A percentile compares a stretch with the other conserved stretches of the same genome.
These are phyloP conservation scores for Chlorodrepanis virens DNA, from an alignment of 2,113 vertebrate genomes.

Conservation along the genomic window DNA sequence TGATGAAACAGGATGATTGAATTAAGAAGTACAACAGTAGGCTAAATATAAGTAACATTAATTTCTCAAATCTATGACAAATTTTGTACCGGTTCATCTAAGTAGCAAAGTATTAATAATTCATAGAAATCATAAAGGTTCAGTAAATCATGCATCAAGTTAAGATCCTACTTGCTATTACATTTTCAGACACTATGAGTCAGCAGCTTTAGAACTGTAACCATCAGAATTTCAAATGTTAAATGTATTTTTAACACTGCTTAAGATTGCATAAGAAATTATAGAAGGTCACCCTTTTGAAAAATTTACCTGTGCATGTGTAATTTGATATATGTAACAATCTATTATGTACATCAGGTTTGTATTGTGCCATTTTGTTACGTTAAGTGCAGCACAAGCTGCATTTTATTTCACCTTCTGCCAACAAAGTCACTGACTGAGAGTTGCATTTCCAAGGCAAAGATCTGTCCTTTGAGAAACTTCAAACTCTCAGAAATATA, in stretches of 20 bases:
- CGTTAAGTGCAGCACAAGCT: background rate
- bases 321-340: slow-evolving; percentile 69
- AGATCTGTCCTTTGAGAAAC: background rate
- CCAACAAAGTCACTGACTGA: background rate
- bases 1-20: background rate
- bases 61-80: slow-evolving; percentile 18
- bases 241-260: slow-evolving; percentile 82
- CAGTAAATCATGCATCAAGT: slow-evolving; percentile 58
- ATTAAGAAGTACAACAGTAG: background rate
- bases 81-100: slow-evolving; percentile 38
- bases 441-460: background rate
- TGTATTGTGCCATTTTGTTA: slow-evolving; percentile 15
- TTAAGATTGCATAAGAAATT: slow-evolving; percentile 81
- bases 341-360: slow-evolving; percentile 49
- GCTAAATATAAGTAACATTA: background rate
- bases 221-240: slow-evolving; percentile 93
- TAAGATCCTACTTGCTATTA: slow-evolving; percentile 48
- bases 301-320: slow-evolving; percentile 62
- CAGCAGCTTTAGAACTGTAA: slow-evolving; percentile 85
- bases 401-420: background rate
- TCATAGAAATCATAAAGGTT: slow-evolving; percentile 69
- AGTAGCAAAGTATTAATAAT: slow-evolving; percentile 61
- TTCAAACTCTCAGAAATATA: background rate
- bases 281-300: slow-evolving; percentile 63
- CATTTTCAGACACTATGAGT: slow-evolving; percentile 82